These are phyloP conservation scores for Tetrapedia diversipes DNA, from an alignment of 2,888 invertebrate species.

Conservation along the genomic window DNA sequence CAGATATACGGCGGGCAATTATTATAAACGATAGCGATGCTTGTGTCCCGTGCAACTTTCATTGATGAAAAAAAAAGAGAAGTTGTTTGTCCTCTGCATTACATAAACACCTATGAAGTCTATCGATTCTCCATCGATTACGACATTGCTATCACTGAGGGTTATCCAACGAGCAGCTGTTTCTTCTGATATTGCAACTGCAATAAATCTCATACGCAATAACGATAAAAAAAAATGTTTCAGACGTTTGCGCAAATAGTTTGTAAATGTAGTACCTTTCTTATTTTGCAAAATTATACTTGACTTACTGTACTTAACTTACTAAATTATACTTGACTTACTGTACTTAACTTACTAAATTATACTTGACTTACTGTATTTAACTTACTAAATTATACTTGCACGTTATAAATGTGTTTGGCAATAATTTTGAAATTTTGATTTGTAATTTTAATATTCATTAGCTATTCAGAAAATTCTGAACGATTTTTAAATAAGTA, in stretches of 20 bases:
- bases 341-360: too few relatives aligned
- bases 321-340: too few relatives aligned
- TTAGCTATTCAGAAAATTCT: too few relatives aligned
- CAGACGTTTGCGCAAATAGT: not conserved
- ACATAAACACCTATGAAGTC: constrained; percentile 24
- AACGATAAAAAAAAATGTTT: not conserved
- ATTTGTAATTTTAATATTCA: too few relatives aligned
- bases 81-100: constrained; percentile 41
- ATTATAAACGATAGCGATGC: constrained; percentile 2
- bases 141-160: constrained; percentile 1
- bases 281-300: not conserved
- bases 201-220: not conserved
- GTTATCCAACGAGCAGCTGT: not conserved
- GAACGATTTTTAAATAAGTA: too few relatives aligned
- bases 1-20: not conserved
- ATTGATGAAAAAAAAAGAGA: constrained; percentile 33
- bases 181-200: not conserved
- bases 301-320: too few relatives aligned
- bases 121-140: constrained; percentile 24
- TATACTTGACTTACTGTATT: too few relatives aligned
- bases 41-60: constrained; percentile 3
- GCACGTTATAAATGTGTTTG: too few relatives aligned
- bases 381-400: too few relatives aligned
- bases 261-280: not conserved
- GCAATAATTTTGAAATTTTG: too few relatives aligned